These are phyloP conservation scores for Bimastos eiseni DNA, from an alignment of 2,888 invertebrate species.

Conservation along the genomic window DNA sequence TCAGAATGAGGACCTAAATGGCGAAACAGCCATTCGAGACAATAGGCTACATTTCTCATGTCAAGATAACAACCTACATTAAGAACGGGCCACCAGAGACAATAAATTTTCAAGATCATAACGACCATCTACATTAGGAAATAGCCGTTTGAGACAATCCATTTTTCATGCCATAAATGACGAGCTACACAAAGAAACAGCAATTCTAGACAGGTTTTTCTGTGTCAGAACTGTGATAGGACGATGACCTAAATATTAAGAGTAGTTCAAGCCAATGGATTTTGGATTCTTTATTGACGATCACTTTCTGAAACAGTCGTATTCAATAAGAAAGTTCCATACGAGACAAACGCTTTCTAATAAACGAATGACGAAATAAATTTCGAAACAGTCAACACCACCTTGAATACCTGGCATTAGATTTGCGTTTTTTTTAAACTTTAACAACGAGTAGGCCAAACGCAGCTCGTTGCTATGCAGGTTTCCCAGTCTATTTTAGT, in stretches of 20 bases:
- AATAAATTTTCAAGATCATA: conserved; percentile 35
- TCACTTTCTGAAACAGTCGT: not conserved
- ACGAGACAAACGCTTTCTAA: conserved; percentile 28
- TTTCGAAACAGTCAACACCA: not conserved
- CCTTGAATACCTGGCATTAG: too few relatives aligned
- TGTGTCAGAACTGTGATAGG: conserved; percentile 23
- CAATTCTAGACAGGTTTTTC: not conserved
- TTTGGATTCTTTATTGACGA: too few relatives aligned
- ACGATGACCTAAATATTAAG: too few relatives aligned
- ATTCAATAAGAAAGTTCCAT: not conserved
- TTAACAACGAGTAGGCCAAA: too few relatives aligned
- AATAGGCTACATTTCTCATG: too few relatives aligned
- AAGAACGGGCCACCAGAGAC: too few relatives aligned
- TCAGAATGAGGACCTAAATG: conserved; percentile 42
- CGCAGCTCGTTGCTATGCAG: too few relatives aligned
- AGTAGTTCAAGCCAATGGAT: too few relatives aligned
- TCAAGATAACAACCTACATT: too few relatives aligned
- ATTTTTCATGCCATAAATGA: conserved; percentile 40
- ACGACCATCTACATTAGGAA: conserved; percentile 37
- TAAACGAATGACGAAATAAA: not conserved
- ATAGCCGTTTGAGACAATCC: too few relatives aligned
- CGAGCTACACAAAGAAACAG: conserved; percentile 34
- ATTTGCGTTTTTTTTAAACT: too few relatives aligned
- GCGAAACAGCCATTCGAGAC: not conserved
- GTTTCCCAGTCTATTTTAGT: too few relatives aligned